Evolutionary conservation across 2,113 vertebrate species (phyloP), one percentile per base, ranked within the genome.

Genomic region (Dipodomys stephensi): DNA sequence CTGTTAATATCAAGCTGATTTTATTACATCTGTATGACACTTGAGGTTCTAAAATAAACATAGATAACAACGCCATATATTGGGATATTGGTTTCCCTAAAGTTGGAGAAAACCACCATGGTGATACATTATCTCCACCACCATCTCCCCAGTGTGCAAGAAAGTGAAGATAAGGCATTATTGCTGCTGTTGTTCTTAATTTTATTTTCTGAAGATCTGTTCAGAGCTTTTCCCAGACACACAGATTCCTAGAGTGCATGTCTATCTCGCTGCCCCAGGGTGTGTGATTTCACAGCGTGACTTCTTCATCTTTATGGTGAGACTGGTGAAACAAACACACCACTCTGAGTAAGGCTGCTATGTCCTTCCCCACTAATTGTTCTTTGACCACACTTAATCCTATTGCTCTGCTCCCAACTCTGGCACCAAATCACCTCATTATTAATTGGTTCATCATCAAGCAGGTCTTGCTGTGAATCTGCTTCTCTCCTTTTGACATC

Each of bases 11-110:
- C 25, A 27, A 49, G 44, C 7, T 64, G 1, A 22, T 16, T 83
- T 89, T 49, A 65, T 84, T 18, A 78, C 7, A 77, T 73, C 86
- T 65, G 12, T 57, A 25, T 72, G 30, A 77, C 44, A 64, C 30
- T 85, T 78, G 30, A 88, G 25, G 46, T 86, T 93, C 46, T 60
- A 69, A 81, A 32, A 46, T 77, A 80, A 44, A 80, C 84, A 65
- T 64, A 23, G 4, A 25, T 27, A 80, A 10, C 4, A 81, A 49
- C 87, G 32, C 11, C 27, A 23, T 68, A 28, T 23, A 20, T 71
- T 88, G 53, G 53, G 16, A 71, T 39, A 3, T n/a, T 35, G 65
- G 4, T 2, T 72, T 93, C 28, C 13, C n/a, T 81, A 49, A 74
- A 77, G 4, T 88, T 83, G 73, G 15, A 65, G 4, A 64, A 87